Base-by-base conservation (phyloP, 1,140 invertebrate genomes). In the Wiebesia pumilae region DNA sequence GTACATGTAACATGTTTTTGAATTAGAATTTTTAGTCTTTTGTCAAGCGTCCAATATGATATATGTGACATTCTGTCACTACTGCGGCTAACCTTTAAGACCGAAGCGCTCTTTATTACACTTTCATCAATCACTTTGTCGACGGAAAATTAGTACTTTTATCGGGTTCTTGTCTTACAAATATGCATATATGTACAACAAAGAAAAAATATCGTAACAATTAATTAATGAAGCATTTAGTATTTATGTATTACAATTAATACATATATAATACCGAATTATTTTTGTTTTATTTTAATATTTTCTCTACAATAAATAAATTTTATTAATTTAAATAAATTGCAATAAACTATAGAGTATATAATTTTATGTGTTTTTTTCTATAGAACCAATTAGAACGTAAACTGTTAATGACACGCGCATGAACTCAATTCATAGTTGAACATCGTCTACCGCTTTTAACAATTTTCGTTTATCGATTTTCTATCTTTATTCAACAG, bases 101-200 rank as follows among this genome's bases (percentile, higher is more conserved):
- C 27, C 14, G 30, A 67, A 33, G 3, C 65, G 65, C 69, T 73
- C 69, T n/a, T n/a, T n/a, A 40, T 73, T 73, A 73, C 69, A 35
- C 69, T 40, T 73, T 73, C 69, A 73, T 73, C 69, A 73, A 73
- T 73, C 69, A 73, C 30, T 35, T 1, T 3, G 65, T n/a, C 65
- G 27, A 67, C 27, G 69, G 35, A 35, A 73, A 73, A 73, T 73
- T 73, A 73, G 69, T 21, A 40, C 9, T 3, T 14, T 16, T 67
- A 67, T n/a, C 65, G 14, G 27, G n/a, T 30, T 30, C 30, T 67
- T 67, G 6, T 67, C 65, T 3, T 67, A 30, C 30, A 30, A 30
- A 54, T 54, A 54, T 54, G 51, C 51, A 19, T 16, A 21, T 54
- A 54, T 21, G 16, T 54, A 54, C 3, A 54, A 19, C 7, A 54